Base-by-base conservation (phyloP, 1,140 invertebrate species). In the Pseudomyrmex concolor region DNA sequence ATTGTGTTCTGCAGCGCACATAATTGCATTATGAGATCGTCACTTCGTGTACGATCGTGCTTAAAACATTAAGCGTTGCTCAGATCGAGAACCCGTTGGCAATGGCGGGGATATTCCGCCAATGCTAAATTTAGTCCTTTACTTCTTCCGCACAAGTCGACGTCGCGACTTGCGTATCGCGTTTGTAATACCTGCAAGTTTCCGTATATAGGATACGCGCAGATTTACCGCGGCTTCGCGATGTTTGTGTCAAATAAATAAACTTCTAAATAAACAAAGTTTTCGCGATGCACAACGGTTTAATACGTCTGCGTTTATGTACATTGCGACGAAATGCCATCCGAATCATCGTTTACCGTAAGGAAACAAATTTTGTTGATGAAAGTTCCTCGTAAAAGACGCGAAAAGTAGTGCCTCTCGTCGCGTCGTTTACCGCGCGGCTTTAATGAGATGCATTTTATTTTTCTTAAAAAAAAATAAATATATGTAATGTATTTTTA, bases 211-310 rank as follows among this genome's bases (percentile, higher is more conserved):
- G 51, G 43, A 78, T 78, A 70, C 10, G 54, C 63, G 66, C 54
- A 55, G 54, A 70, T 55, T 80, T 54, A 45, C 66, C 64, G 25
- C 54, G 54, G 66, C 66, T 80, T 80, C 66, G 54, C 76, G 64
- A 80, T 70, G 66, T 70, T 77, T 77, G 64, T 50, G 64, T 77
- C 74, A 80, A 80, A 80, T 80, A 70, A 80, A 80, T 80, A 80
- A 34, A 70, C 76, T 50, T 60, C 54, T 70, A 60, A 80, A 80
- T 80, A 70, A 80, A 80, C 64, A 67, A 59, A 80, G 76, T 70
- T 80, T 70, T 54, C 66, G 43, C 54, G 66, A 78, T 43, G 76
- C 76, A 70, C 70, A 80, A 80, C 76, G 66, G 66, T 80, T 80
- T 70, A 59, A 70, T 59, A 67, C 76, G 66, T 15, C 66, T 50